Evolutionary conservation across 2,113 vertebrate genomes (phyloP).

Genomic region (Dromas ardeola): DNA sequence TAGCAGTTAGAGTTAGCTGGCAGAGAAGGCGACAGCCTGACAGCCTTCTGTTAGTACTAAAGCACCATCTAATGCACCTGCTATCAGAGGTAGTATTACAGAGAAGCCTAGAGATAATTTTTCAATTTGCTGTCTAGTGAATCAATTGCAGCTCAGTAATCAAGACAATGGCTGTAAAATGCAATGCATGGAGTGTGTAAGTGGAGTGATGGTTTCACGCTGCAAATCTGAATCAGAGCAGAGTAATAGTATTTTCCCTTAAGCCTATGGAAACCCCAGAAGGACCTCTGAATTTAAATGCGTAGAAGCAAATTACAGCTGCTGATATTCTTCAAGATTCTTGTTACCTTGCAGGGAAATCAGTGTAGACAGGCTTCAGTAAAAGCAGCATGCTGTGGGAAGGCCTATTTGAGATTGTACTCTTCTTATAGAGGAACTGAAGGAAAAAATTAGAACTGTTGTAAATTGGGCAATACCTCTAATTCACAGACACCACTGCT

Average conservation of each 20-base stretch:
- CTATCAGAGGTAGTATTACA: constrained; percentile 59
- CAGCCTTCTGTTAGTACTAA: constrained; percentile 41
- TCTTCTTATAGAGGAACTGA: not conserved
- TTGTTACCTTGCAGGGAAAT: not conserved
- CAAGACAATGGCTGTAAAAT: constrained; percentile 48
- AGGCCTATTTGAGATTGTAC: not conserved
- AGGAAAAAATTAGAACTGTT: not conserved
- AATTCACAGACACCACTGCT: not conserved
- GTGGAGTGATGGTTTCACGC: not conserved
- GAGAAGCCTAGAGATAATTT: constrained; percentile 59
- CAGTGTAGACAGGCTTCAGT: not conserved
- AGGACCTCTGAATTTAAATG: not conserved
- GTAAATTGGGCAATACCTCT: not conserved
- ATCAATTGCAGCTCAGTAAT: constrained; percentile 63
- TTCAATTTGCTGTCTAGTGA: constrained; percentile 65
- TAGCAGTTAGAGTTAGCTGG: not conserved
- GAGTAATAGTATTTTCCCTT: not conserved
- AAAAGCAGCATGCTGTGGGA: not conserved
- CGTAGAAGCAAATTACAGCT: not conserved
- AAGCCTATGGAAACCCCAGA: not conserved
- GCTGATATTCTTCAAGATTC: not conserved
- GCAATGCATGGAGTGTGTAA: not conserved
- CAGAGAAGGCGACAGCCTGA: not conserved
- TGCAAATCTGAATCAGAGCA: constrained; percentile 6
- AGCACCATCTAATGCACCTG: constrained; percentile 41